phyloP scores from a whole-genome alignment of 2,113 vertebrate species.

The Craseonycteris thonglongyai region DNA sequence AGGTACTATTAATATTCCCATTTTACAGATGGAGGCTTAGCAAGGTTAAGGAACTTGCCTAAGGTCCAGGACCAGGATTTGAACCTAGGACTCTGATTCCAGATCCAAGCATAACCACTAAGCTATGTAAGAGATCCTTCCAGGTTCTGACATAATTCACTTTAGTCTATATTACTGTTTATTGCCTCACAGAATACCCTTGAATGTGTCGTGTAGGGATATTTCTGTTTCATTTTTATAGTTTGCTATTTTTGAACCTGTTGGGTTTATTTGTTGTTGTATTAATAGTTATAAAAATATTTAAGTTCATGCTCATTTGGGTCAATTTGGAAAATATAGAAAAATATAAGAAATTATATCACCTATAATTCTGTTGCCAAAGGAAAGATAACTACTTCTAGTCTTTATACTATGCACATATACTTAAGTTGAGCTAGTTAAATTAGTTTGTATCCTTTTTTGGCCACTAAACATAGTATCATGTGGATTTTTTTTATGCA shows the following conservation, averaged over 20 bases:
- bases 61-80: constrained; percentile 51
- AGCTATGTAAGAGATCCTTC: constrained; percentile 55
- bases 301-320: constrained; percentile 14
- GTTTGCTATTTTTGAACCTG: constrained; percentile 19
- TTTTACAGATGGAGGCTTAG: constrained; percentile 64
- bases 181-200: background rate
- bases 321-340: constrained; percentile 1
- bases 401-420: background rate
- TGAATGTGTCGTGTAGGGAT: background rate
- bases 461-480: background rate
- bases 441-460: background rate
- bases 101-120: constrained; percentile 54
- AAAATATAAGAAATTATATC: background rate
- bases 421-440: background rate
- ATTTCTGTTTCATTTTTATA: constrained; percentile 25
- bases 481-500: background rate
- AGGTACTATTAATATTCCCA: constrained; percentile 54
- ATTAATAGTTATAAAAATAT: constrained; percentile 19
- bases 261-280: background rate
- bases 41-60: constrained; percentile 62
- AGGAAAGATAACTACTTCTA: background rate
- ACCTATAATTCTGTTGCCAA: background rate
- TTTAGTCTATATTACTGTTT: constrained; percentile 23
- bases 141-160: constrained; percentile 48
- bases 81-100: constrained; percentile 59